These are phyloP conservation scores for Linnaemya vulpina DNA, from an alignment of 2,888 invertebrate genomes.

Conservation along the genomic window DNA sequence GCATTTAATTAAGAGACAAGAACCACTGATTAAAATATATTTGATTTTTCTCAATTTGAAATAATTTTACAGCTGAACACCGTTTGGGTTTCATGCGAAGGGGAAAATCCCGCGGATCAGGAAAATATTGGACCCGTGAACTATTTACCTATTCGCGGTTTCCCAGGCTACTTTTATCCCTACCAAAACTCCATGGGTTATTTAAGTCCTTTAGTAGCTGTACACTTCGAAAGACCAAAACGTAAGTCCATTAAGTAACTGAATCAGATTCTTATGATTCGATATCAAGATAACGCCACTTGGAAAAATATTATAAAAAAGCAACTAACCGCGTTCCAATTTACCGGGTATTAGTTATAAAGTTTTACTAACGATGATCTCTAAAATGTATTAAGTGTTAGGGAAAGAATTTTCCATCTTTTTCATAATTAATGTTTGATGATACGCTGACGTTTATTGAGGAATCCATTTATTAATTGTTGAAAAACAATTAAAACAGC, in stretches of 20 bases:
- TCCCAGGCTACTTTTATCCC: slow-evolving; percentile 95
- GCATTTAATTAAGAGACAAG: not conserved
- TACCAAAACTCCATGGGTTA: slow-evolving; percentile 94
- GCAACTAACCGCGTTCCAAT: too few relatives aligned
- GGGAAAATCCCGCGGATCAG: slow-evolving; percentile 95
- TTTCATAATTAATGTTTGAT: too few relatives aligned
- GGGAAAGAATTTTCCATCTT: too few relatives aligned
- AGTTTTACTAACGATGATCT: too few relatives aligned
- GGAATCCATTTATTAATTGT: too few relatives aligned
- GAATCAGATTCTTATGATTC: not conserved
- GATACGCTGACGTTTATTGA: too few relatives aligned
- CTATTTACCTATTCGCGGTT: slow-evolving; percentile 92
- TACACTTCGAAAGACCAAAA: slow-evolving; percentile 91
- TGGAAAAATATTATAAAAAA: not conserved
- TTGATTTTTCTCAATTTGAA: too few relatives aligned
- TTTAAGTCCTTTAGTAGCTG: slow-evolving; percentile 93
- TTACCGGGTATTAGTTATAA: too few relatives aligned
- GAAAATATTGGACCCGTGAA: slow-evolving; percentile 94
- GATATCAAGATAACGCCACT: not conserved
- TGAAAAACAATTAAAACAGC: too few relatives aligned
- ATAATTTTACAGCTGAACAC: slow-evolving; percentile 86
- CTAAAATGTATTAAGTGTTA: too few relatives aligned
- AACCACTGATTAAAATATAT: not conserved
- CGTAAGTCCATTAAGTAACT: slow-evolving; percentile 85
- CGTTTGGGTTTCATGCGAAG: slow-evolving; percentile 96